Percentiles rank a stretch among this genome's conserved stretches.
phyloP scores from a whole-genome alignment of 30 jellyfish, hydroid and myxozoan genomes.

The Rhopilema esculentum region DNA sequence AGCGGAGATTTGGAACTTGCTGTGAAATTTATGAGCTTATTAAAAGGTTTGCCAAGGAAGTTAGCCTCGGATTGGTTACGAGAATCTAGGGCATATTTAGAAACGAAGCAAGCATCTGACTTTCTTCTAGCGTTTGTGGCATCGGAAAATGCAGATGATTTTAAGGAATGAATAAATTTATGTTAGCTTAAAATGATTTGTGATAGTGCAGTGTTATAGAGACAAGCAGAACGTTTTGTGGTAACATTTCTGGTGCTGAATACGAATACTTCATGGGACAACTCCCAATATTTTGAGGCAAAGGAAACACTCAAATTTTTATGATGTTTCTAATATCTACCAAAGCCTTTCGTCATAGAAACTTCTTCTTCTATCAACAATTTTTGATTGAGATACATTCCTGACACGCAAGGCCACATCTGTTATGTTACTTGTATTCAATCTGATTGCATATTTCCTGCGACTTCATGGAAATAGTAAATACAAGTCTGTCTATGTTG shows the following conservation, averaged over 20 bases:
- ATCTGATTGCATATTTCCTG: too few relatives aligned
- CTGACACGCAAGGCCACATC: too few relatives aligned
- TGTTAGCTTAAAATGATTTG: neutral
- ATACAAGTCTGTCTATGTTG: too few relatives aligned
- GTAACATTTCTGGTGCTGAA: neutral
- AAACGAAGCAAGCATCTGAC: slow-evolving; percentile 85
- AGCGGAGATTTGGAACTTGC: slow-evolving; percentile 90
- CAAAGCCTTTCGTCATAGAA: too few relatives aligned
- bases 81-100: slow-evolving; percentile 82
- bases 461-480: too few relatives aligned
- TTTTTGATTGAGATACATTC: too few relatives aligned
- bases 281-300: neutral
- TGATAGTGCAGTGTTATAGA: neutral
- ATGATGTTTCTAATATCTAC: too few relatives aligned
- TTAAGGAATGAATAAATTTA: slow-evolving; percentile 6
- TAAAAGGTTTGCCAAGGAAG: slow-evolving; percentile 83
- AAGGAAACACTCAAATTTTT: too few relatives aligned
- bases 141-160: slow-evolving; percentile 63
- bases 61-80: slow-evolving; percentile 89
- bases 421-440: too few relatives aligned
- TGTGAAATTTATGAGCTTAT: slow-evolving; percentile 85
- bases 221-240: neutral
- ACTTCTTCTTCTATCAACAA: too few relatives aligned
- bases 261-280: too few relatives aligned
- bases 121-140: slow-evolving; percentile 79